A percentile compares a stretch with the other conserved stretches of the same genome.
phyloP scores from a whole-genome alignment of 1,140 invertebrate genomes.

The Heliconius congener region DNA sequence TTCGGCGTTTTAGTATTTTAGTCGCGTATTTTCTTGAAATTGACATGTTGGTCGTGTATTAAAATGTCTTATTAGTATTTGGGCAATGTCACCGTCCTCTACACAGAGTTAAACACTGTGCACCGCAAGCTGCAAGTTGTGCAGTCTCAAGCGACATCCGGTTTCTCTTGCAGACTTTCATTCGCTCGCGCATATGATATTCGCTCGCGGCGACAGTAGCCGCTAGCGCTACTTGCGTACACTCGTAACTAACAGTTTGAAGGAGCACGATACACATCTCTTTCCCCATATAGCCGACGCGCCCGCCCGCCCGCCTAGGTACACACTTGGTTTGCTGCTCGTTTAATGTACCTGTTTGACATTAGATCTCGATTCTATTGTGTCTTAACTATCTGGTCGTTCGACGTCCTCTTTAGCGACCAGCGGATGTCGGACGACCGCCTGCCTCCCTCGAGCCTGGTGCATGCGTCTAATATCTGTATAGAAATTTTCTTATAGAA shows the following conservation, averaged over 20 bases:
- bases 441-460: slow-evolving; percentile 46
- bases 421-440: slow-evolving; percentile 48
- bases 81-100: too few species aligned
- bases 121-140: not conserved
- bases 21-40: not conserved
- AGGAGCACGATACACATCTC: slow-evolving; percentile 68
- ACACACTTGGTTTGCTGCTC: slow-evolving; percentile 64
- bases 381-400: slow-evolving; percentile 27
- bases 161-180: slow-evolving; percentile 87
- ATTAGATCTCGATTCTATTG: slow-evolving; percentile 59
- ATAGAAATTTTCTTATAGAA: slow-evolving; percentile 61
- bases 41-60: too few species aligned
- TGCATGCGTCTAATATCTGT: slow-evolving; percentile 73
- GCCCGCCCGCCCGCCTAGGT: slow-evolving; percentile 40
- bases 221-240: slow-evolving; percentile 72
- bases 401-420: not conserved
- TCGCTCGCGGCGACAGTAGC: slow-evolving; percentile 83
- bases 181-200: slow-evolving; percentile 87
- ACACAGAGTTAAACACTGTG: too few species aligned
- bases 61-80: not conserved
- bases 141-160: slow-evolving; percentile 55
- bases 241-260: slow-evolving; percentile 68
- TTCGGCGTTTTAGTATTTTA: not conserved
- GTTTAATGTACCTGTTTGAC: slow-evolving; percentile 64
- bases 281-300: too few species aligned